Conservation (phyloP, 1,140 invertebrate species). For the Marisa cornuarietis region DNA sequence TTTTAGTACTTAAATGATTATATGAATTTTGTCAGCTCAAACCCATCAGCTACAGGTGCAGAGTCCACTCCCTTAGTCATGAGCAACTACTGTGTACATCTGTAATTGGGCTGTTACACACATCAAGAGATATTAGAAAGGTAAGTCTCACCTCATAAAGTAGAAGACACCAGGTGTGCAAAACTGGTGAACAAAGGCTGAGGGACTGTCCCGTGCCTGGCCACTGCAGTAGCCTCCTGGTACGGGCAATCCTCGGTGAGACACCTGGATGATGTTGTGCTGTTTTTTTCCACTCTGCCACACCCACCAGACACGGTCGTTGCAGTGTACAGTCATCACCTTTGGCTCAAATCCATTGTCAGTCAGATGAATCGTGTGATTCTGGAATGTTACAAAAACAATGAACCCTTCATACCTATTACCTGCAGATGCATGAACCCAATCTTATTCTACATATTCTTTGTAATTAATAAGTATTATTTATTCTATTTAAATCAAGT, state of each 20-base stretch:
- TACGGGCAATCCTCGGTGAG: conserved; percentile 59
- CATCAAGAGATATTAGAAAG: no score
- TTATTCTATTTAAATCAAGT: no score
- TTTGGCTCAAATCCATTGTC: conserved; percentile 65
- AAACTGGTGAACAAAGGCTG: conserved; percentile 64
- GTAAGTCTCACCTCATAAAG: conserved; percentile 52
- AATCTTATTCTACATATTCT: no score
- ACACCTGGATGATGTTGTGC: conserved; percentile 65
- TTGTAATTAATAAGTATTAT: no score
- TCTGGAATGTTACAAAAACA: conserved; percentile 38
- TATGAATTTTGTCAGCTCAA: no score
- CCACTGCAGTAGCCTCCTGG: conserved; percentile 63
- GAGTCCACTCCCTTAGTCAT: no score
- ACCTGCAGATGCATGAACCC: no score
- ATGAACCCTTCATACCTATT: neutral
- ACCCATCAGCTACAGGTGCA: no score
- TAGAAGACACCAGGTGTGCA: conserved; percentile 62
- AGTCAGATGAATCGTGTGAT: conserved; percentile 64
- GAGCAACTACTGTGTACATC: no score
- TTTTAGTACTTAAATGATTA: no score
- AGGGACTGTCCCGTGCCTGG: conserved; percentile 58
- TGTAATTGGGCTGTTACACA: no score
- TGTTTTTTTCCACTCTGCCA: conserved; percentile 64
- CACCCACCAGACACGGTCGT: conserved; percentile 66
- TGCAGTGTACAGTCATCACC: conserved; percentile 59